These are phyloP conservation scores for Thalassophryne amazonica DNA, from an alignment of 2,797 vertebrate genomes.

Conservation along the genomic window DNA sequence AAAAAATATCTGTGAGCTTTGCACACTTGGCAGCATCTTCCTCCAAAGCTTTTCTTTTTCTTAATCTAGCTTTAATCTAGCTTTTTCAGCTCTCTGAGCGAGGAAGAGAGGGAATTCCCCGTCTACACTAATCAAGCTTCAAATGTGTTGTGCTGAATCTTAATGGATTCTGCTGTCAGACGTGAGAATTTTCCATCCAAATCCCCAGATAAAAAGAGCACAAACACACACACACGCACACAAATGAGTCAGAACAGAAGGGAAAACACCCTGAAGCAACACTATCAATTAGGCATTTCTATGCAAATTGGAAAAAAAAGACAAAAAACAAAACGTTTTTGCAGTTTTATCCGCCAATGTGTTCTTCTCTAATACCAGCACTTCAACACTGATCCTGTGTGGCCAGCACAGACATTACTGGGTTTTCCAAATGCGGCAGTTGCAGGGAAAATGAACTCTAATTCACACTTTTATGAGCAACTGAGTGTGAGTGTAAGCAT, in stretches of 20 bases:
- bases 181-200: conserved; percentile 72
- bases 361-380: conserved; percentile 20
- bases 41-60: too few species aligned
- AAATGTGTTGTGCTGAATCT: conserved; percentile 67
- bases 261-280: conserved; percentile 18
- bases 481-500: not conserved
- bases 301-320: not conserved
- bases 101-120: conserved; percentile 40
- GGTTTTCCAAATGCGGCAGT: conserved; percentile 8
- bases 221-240: conserved; percentile 10
- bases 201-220: conserved; percentile 29
- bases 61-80: too few species aligned
- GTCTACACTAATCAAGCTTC: conserved; percentile 54
- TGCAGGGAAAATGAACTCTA: not conserved
- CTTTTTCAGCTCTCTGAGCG: too few species aligned
- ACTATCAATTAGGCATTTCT: conserved; percentile 9
- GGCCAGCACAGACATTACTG: conserved; percentile 1
- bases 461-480: not conserved
- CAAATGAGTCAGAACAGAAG: conserved; percentile 13
- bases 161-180: conserved; percentile 70
- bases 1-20: too few species aligned
- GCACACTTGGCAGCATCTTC: too few species aligned
- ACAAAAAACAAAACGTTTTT: not conserved
- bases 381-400: conserved; percentile 2
- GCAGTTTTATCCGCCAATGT: conserved; percentile 41